phyloP scores from a whole-genome alignment of 2,888 invertebrate species.

The Ptychoptera albimana region DNA sequence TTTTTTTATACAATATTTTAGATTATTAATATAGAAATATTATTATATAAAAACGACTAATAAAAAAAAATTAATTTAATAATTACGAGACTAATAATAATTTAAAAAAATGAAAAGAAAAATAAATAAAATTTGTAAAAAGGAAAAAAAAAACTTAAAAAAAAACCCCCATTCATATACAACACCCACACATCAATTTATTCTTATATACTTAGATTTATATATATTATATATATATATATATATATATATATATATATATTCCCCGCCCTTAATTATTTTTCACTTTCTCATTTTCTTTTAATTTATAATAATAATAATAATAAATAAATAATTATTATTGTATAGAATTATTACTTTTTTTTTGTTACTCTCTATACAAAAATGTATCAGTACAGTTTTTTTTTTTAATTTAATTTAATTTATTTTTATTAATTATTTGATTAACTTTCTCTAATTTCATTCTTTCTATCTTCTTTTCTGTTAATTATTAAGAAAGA shows the following conservation, averaged over 20 bases:
- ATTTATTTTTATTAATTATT: neutral
- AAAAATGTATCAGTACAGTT: too few relatives aligned
- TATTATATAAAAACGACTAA: neutral
- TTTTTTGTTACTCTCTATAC: too few relatives aligned
- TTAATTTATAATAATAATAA: neutral
- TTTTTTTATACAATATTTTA: neutral
- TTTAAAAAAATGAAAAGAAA: neutral
- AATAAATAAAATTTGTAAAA: neutral
- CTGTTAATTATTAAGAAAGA: constrained; percentile 11
- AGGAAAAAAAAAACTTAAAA: too few relatives aligned
- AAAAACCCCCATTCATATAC: too few relatives aligned
- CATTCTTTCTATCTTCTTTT: constrained; percentile 14
- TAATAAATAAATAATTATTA: neutral
- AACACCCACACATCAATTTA: constrained; percentile 1
- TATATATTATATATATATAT: too few relatives aligned
- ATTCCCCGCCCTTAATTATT: neutral
- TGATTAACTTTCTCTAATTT: constrained; percentile 5
- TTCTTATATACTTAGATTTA: too few relatives aligned
- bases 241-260: too few relatives aligned
- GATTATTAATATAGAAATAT: neutral
- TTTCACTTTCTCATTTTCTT: neutral
- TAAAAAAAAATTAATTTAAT: neutral
- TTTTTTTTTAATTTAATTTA: too few relatives aligned
- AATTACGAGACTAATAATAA: neutral
- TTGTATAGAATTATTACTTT: neutral